phyloP scores from a whole-genome alignment of 2,797 vertebrate genomes.

The Lindbergichthys nudifrons region DNA sequence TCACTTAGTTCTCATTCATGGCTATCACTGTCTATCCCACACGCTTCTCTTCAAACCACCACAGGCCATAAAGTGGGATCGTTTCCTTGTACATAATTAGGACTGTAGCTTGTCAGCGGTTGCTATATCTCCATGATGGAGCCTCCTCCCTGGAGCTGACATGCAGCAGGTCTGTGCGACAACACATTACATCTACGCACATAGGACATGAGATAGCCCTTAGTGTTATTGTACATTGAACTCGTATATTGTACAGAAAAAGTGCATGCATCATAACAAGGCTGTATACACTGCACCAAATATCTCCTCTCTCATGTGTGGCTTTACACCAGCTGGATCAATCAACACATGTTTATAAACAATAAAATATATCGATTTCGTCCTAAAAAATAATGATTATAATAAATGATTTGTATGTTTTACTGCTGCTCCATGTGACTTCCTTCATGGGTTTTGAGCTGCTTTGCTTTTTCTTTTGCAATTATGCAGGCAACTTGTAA shows the following conservation, averaged over 20 bases:
- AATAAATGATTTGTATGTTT: neutral
- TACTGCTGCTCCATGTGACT: slow-evolving; percentile 73
- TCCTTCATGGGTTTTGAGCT: slow-evolving; percentile 83
- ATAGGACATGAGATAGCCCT: neutral
- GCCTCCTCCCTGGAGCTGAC: slow-evolving; percentile 75
- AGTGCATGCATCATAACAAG: slow-evolving; percentile 12
- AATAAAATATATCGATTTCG: neutral
- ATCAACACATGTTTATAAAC: neutral
- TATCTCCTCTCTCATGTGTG: neutral
- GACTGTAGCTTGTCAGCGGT: slow-evolving; percentile 81
- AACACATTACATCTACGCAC: neutral
- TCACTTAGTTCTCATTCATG: slow-evolving; percentile 27
- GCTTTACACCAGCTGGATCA: neutral
- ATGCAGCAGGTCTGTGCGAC: slow-evolving; percentile 40
- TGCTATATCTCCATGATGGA: slow-evolving; percentile 81
- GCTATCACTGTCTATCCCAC: slow-evolving; percentile 45
- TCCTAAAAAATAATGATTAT: neutral
- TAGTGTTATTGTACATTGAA: neutral
- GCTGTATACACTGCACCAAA: neutral
- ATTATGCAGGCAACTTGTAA: slow-evolving; percentile 97
- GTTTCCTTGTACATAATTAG: slow-evolving; percentile 73
- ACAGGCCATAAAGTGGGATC: slow-evolving; percentile 66
- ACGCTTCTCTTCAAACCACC: slow-evolving; percentile 59
- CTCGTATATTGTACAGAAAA: neutral
- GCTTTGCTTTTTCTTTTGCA: slow-evolving; percentile 85